A percentile compares a stretch with the other conserved stretches of the same genome.
phyloP scores from a whole-genome alignment of 2,113 vertebrate species.

The Ondatra zibethicus region DNA sequence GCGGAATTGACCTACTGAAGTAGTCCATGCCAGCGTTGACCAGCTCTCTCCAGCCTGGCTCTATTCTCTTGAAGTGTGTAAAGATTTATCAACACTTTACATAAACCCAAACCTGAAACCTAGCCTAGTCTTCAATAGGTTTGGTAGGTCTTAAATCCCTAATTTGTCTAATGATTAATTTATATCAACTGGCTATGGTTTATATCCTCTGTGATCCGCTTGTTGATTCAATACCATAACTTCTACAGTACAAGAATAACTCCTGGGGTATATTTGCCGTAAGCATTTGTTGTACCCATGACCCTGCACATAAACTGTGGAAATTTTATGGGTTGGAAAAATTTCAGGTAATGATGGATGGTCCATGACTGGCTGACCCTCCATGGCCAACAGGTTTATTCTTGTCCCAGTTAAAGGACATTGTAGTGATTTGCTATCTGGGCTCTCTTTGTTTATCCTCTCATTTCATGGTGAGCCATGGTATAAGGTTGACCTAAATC shows the following conservation, averaged over 20 bases:
- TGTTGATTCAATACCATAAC: not conserved
- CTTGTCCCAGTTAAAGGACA: not conserved
- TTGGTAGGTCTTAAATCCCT: not conserved
- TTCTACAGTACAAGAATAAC: not conserved
- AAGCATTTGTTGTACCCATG: not conserved
- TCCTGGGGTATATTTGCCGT: not conserved
- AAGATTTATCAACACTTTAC: not conserved
- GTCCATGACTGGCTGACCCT: not conserved
- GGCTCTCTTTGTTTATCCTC: not conserved
- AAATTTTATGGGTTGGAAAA: not conserved
- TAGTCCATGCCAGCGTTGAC: no score
- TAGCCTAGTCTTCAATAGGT: not conserved
- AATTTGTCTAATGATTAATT: not conserved
- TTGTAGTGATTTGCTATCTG: not conserved
- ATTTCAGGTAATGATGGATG: not conserved
- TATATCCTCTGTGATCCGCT: not conserved
- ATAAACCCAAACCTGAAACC: not conserved
- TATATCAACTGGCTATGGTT: not conserved
- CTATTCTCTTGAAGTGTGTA: not conserved
- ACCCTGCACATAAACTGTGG: not conserved
- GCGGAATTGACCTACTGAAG: not conserved
- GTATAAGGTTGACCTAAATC: not conserved
- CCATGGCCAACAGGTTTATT: not conserved
- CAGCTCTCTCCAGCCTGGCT: not conserved
- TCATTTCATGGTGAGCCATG: accelerated